Evolutionary conservation across 37 sponge, comb jelly and placozoan genomes (phyloP).

Genomic region (Ianthella basta): DNA sequence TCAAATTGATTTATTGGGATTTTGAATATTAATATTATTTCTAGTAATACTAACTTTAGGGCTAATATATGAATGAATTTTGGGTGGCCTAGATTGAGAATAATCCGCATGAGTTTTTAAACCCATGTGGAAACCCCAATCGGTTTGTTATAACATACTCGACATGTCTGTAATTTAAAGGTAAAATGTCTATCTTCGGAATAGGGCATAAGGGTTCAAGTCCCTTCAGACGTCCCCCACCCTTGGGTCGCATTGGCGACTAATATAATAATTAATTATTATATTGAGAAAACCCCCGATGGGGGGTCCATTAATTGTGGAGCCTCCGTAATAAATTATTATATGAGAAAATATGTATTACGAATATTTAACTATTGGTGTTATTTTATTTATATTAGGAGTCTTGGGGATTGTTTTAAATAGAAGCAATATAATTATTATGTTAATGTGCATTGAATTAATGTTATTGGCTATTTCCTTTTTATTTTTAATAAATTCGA

Average conservation of each 20-base stretch:
- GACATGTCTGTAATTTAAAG: conserved; percentile 70
- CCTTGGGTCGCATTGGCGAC: no score
- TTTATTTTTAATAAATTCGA: conserved; percentile 59
- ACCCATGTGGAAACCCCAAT: not conserved
- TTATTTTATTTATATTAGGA: conserved; percentile 66
- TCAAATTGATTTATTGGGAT: conserved; percentile 54
- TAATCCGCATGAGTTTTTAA: conserved; percentile 34
- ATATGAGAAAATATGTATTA: conserved; percentile 36
- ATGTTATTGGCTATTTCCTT: conserved; percentile 76
- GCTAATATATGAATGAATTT: conserved; percentile 67
- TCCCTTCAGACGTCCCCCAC: conserved; percentile 58
- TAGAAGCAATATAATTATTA: conserved; percentile 77
- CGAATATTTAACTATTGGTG: conserved; percentile 54
- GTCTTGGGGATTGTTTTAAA: conserved; percentile 73
- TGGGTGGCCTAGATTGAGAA: conserved; percentile 75
- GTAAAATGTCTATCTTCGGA: conserved; percentile 71
- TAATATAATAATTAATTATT: no score
- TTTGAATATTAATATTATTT: conserved; percentile 67
- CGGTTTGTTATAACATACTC: not conserved
- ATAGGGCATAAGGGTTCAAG: conserved; percentile 66
- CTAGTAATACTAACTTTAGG: conserved; percentile 69
- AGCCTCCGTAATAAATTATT: no score
- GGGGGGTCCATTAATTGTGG: no score
- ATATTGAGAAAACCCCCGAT: no score
- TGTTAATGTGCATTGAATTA: conserved; percentile 82